Evolutionary conservation across 2,797 vertebrate genomes (phyloP).

Genomic region (Gambelia wislizenii): DNA sequence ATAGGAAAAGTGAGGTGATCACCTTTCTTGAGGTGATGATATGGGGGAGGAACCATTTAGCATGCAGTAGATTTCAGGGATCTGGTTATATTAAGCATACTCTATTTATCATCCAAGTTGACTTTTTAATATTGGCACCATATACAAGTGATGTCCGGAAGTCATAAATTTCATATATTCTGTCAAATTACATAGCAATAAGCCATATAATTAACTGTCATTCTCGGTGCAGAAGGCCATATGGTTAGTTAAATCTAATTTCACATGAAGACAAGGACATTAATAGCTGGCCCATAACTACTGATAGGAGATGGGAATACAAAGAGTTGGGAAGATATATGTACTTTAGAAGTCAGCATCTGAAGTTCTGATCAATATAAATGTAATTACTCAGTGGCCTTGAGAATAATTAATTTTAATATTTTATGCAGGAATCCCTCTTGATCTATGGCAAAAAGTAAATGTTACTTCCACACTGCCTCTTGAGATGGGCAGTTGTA

Average conservation of each 20-base stretch:
- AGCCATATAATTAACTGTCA: constrained; percentile 54
- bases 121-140: constrained; percentile 20
- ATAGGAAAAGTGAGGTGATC: not conserved
- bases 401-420: constrained; percentile 53
- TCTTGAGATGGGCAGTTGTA: not conserved
- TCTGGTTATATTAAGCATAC: constrained; percentile 4
- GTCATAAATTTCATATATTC: constrained; percentile 28
- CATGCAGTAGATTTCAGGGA: not conserved
- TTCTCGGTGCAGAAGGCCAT: constrained; percentile 42
- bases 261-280: constrained; percentile 52
- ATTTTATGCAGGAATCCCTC: constrained; percentile 54
- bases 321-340: constrained; percentile 43
- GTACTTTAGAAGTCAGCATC: constrained; percentile 52
- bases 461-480: not conserved
- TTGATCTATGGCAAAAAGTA: constrained; percentile 12
- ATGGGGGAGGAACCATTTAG: not conserved
- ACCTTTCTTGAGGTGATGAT: not conserved
- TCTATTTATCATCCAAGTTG: constrained; percentile 11
- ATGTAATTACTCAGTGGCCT: constrained; percentile 39
- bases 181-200: constrained; percentile 26
- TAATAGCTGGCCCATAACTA: constrained; percentile 55
- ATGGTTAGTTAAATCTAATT: constrained; percentile 30
- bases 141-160: constrained; percentile 14
- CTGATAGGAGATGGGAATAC: constrained; percentile 13
- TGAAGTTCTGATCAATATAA: constrained; percentile 48